Conservation (phyloP, 2,797 vertebrate genomes). For the Chloroceryle inda region DNA sequence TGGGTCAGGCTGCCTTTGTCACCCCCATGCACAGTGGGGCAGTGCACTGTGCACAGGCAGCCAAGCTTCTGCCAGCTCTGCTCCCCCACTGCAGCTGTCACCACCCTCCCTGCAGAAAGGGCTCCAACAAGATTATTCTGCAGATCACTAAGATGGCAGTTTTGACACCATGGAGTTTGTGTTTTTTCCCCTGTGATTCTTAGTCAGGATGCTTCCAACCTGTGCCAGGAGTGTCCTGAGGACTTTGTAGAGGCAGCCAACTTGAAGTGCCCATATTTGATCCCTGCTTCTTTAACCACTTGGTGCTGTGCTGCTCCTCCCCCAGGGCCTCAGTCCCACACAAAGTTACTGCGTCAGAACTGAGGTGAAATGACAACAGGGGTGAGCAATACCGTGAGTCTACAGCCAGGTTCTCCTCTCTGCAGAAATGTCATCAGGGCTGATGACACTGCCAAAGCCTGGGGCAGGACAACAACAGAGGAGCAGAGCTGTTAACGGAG, state of each 20-base stretch:
- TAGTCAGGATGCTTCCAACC: neutral
- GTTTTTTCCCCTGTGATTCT: neutral
- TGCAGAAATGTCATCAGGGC: neutral
- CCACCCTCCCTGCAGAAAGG: neutral
- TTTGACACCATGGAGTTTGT: neutral
- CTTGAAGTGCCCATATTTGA: fast-evolving
- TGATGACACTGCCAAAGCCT: neutral
- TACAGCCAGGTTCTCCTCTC: neutral
- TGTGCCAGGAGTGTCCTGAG: neutral
- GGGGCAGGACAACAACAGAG: neutral
- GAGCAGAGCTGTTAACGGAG: neutral
- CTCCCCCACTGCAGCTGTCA: fast-evolving
- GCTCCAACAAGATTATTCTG: neutral
- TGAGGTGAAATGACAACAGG: neutral
- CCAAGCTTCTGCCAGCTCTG: neutral
- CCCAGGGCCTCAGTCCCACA: neutral
- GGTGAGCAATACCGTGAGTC: neutral
- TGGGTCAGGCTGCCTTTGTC: neutral
- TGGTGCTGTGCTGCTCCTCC: neutral
- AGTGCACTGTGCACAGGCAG: fast-evolving
- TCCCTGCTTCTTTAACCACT: fast-evolving
- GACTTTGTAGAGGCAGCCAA: neutral
- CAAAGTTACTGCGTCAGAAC: fast-evolving
- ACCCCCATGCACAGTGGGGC: fast-evolving
- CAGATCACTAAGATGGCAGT: too few relatives aligned